Conservation (phyloP, 2,113 vertebrate species). For the Corydoras maculifer region DNA sequence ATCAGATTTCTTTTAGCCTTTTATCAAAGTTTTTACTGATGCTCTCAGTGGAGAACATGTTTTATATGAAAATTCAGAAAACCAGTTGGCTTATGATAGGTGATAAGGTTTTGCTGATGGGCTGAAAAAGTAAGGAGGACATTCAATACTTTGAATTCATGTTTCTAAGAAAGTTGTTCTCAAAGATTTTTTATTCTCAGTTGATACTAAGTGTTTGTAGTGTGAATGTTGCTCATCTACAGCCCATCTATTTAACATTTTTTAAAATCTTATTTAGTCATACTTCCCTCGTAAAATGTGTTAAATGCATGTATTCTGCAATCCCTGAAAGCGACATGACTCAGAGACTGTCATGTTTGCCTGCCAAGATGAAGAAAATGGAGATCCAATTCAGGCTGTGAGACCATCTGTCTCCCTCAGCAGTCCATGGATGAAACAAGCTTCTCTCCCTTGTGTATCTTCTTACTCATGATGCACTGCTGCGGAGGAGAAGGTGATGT, state of each 20-base stretch:
- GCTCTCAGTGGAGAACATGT: slow-evolving; percentile 11
- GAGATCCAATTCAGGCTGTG: slow-evolving; percentile 37
- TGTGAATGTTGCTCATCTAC: slow-evolving; percentile 24
- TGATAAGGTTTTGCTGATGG: slow-evolving; percentile 14
- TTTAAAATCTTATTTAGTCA: slow-evolving; percentile 34
- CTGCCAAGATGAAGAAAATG: slow-evolving; percentile 38
- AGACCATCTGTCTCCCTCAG: slow-evolving; percentile 40
- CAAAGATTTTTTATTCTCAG: background rate
- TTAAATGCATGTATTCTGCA: slow-evolving; percentile 6
- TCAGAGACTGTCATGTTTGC: slow-evolving; percentile 36
- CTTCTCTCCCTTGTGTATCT: slow-evolving; percentile 32
- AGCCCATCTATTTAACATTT: slow-evolving; percentile 22
- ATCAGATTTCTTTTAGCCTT: background rate
- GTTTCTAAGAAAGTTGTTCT: slow-evolving; percentile 18
- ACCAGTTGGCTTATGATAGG: slow-evolving; percentile 13
- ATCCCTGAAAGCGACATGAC: slow-evolving; percentile 34
- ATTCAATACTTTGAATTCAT: slow-evolving; percentile 2
- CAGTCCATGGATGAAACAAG: slow-evolving; percentile 38
- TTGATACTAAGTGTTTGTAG: background rate
- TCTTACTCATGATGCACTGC: slow-evolving; percentile 35
- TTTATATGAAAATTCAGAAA: slow-evolving; percentile 26
- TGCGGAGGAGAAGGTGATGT: slow-evolving; percentile 30
- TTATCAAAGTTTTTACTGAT: background rate
- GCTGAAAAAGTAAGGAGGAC: background rate
- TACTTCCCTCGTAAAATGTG: slow-evolving; percentile 20